Evolutionary conservation across 2,888 invertebrate genomes (phyloP), one percentile per base, ranked within the genome.

Genomic region (Plagodis dolabraria): DNA sequence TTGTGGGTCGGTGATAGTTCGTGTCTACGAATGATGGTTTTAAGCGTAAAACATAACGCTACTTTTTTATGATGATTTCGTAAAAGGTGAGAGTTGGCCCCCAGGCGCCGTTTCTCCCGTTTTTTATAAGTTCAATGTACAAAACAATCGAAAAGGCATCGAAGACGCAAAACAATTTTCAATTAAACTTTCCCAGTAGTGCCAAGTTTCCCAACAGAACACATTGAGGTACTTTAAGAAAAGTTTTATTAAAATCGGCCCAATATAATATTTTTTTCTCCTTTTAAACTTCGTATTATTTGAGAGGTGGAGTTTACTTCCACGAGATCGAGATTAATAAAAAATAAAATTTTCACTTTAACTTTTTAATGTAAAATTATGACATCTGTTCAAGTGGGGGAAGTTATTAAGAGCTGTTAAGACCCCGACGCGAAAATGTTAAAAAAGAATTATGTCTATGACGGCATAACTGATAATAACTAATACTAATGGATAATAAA

Each of bases 221-320:
- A 52, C n/a, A 44, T 50, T 5, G 55, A 60, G 52, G 35, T 54
- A 36, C 57, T 65, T 56, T 34, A 10, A 42, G 38, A 49, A 56
- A 67, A 69, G 59, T 69, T 69, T 65, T 69, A 69, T 63, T 67
- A 65, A 67, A 65, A 67, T 63, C 58, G 56, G 57, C 47, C 60
- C 64, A 65, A 65, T 67, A 65, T 60, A 55, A 22, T 22, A 22
- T 22, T 38, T 56, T 55, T 56, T 47, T 46, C n/a, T 60, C 43
- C 12, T 60, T 53, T 35, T 12, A 11, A 40, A 50, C 9, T 53
- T 33, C 53, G 51, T 51, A 61, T 57, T 57, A 55, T 52, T 52
- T 22, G 52, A 42, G 50, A 60, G 56, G 60, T 60, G 42, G 33
- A 49, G 46, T 49, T 49, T 47, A 55, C 60, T 49, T 46, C 47